A percentile compares a stretch with the other conserved stretches of the same genome.
Conservation (phyloP, 2,888 invertebrate species). For the Lapara coniferarum region DNA sequence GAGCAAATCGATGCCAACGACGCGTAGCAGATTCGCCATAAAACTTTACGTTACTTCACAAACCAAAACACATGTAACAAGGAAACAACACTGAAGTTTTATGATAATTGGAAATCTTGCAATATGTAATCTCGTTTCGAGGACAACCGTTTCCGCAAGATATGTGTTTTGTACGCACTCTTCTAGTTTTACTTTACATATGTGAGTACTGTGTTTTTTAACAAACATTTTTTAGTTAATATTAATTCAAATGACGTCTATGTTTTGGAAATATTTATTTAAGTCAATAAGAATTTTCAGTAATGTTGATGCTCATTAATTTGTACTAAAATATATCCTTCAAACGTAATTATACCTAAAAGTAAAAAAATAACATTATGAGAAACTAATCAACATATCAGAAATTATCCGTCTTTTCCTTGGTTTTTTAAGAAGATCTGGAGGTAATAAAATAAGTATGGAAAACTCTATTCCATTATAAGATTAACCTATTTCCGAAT, state of each 20-base stretch:
- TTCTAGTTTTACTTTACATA: constrained; percentile 10
- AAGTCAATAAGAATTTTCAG: too few relatives aligned
- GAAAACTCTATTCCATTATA: too few relatives aligned
- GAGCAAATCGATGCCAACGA: not conserved
- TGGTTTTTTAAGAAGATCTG: too few relatives aligned
- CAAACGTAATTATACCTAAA: too few relatives aligned
- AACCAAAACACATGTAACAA: constrained; percentile 6
- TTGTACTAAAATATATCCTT: too few relatives aligned
- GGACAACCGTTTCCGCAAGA: constrained; percentile 6
- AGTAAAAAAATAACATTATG: too few relatives aligned
- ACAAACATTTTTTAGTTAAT: not conserved
- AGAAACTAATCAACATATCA: too few relatives aligned
- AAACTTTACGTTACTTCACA: constrained; percentile 7
- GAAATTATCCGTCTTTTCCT: too few relatives aligned
- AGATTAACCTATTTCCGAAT: too few relatives aligned
- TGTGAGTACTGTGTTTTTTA: not conserved
- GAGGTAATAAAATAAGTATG: too few relatives aligned
- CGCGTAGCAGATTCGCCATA: constrained; percentile 9
- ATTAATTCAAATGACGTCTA: not conserved
- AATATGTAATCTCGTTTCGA: constrained; percentile 13
- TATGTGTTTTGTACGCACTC: constrained; percentile 12
- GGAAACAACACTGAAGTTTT: not conserved
- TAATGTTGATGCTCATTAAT: too few relatives aligned
- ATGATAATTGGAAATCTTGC: constrained; percentile 20
- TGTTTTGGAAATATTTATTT: not conserved